phyloP scores from a whole-genome alignment of 2,113 vertebrate species.

The Neomonachus schauinslandi region DNA sequence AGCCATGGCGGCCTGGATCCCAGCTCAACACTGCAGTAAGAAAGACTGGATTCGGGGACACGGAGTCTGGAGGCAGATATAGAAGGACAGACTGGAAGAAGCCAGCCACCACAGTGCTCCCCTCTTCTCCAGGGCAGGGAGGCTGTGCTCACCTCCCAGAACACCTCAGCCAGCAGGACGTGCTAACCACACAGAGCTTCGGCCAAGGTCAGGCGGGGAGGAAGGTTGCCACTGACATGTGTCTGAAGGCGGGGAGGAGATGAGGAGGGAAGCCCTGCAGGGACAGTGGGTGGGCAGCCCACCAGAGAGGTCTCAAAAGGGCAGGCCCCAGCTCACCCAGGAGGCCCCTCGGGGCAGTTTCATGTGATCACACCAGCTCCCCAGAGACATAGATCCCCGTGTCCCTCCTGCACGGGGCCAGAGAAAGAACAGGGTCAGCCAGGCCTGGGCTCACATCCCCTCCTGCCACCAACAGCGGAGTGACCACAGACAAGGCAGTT shows the following conservation, averaged over 20 bases:
- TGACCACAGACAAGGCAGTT: background rate
- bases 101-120: background rate
- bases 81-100: background rate
- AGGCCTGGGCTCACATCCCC: background rate
- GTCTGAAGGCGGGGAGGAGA: background rate
- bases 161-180: background rate
- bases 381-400: rapidly evolving
- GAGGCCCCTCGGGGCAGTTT: background rate
- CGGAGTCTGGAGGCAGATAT: background rate
- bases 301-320: background rate
- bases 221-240: conserved; percentile 19
- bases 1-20: background rate
- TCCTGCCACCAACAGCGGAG: background rate
- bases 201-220: background rate
- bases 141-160: background rate
- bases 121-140: background rate
- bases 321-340: background rate
- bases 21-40: background rate
- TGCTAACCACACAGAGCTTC: conserved; percentile 40
- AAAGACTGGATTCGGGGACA: background rate
- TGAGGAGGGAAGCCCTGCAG: background rate
- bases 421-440: background rate
- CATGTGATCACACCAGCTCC: background rate
- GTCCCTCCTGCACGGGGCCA: background rate
- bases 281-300: too few relatives aligned